These are phyloP conservation scores for Noctuana brunneofusca DNA, from an alignment of 2,888 invertebrate species.

Conservation along the genomic window DNA sequence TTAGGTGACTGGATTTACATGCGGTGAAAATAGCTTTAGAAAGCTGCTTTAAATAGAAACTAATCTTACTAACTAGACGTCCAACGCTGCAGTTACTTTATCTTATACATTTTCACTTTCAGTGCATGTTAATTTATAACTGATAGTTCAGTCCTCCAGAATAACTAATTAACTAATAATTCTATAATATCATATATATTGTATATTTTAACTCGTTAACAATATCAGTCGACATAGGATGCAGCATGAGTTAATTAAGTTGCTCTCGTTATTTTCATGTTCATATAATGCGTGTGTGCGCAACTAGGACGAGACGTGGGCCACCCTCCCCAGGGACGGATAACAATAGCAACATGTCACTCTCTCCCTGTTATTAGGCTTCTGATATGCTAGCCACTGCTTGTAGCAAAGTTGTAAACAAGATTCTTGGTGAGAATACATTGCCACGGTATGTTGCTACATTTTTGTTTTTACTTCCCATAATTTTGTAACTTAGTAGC, in stretches of 20 bases:
- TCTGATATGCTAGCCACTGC: conserved; percentile 22
- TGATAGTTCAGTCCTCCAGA: background rate
- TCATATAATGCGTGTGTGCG: conserved; percentile 60
- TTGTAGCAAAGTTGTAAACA: conserved; percentile 6
- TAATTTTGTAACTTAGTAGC: no score
- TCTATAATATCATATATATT: no score
- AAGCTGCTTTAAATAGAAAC: conserved; percentile 75
- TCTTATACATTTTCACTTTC: conserved; percentile 64
- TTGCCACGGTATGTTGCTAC: conserved; percentile 31
- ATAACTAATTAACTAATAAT: background rate
- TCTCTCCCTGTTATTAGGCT: conserved; percentile 32
- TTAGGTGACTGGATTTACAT: conserved; percentile 35
- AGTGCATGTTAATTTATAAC: conserved; percentile 39
- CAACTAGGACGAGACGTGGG: conserved; percentile 68
- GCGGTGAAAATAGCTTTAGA: conserved; percentile 66
- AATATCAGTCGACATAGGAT: background rate
- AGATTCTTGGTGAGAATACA: conserved; percentile 38
- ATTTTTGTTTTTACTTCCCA: background rate
- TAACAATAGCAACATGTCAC: conserved; percentile 74
- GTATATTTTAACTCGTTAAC: no score
- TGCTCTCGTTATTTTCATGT: conserved; percentile 36
- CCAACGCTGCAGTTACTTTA: conserved; percentile 62
- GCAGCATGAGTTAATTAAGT: conserved; percentile 22
- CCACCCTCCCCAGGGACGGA: conserved; percentile 71
- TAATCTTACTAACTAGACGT: conserved; percentile 68